Base-by-base conservation (phyloP, 2,888 invertebrate species). In the Drosophila cognata region DNA sequence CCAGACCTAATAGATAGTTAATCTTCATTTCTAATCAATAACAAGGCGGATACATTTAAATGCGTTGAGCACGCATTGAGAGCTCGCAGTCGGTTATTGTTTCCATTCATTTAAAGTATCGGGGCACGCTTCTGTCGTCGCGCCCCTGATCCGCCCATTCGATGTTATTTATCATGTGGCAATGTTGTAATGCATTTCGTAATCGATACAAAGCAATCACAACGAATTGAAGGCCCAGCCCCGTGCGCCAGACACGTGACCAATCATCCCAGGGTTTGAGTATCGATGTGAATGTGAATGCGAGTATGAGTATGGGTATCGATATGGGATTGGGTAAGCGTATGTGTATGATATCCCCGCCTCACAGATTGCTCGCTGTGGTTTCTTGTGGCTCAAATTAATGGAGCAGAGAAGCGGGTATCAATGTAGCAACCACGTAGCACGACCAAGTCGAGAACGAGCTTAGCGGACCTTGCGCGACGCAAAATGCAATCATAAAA, bases 181-280 rank as follows among this genome's bases (percentile, higher is more conserved):
- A 83, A 86, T 86, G 77, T 80, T 83, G 84, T 87, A 87, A 87
- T 89, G 89, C 85, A 84, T 84, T 91, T 89, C 88, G 90, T 86
- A 91, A 91, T 91, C 91, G 91, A 91, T 91, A 91, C 91, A 85
- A 87, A 82, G 85, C 84, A 88, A 88, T 88, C 86, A 84, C 82
- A 81, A 75, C 73, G 83, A 84, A 88, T 81, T 77, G 81, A 85
- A 71, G 85, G 83, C 74, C 73, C 71, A 67, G 38, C 63, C 33
- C 63, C 71, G 70, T 74, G 71, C 72, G 77, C 66, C 53, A 70
- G 65, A 82, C 88, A 85, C 85, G 85, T 85, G 85, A 85, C 85
- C 85, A 85, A 88, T 82, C 85, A 88, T 74, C 64, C 46, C 35
- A 10, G 51, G 53, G 63, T 60, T 11, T 18, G 61, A 41, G 57